phyloP scores from a whole-genome alignment of 2,888 invertebrate genomes.

The Blastobasis lacticolella region DNA sequence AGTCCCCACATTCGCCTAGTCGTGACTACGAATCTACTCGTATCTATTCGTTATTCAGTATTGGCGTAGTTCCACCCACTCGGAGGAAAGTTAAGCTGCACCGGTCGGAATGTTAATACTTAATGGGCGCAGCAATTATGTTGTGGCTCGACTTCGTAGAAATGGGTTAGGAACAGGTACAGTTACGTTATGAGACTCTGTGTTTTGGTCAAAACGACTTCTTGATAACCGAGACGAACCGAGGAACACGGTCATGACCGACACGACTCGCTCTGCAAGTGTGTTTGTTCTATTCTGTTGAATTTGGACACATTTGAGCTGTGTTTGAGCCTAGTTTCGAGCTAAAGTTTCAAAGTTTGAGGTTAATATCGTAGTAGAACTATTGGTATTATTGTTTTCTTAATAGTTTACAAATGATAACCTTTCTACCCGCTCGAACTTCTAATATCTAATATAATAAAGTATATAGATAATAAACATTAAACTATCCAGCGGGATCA shows the following conservation, averaged over 20 bases:
- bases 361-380: too few relatives aligned
- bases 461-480: too few relatives aligned
- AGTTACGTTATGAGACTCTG: slow-evolving; percentile 25
- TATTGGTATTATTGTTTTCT: too few relatives aligned
- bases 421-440: too few relatives aligned
- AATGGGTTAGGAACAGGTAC: slow-evolving; percentile 37
- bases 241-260: neutral
- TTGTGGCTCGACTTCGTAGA: slow-evolving; percentile 26
- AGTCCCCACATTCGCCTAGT: slow-evolving; percentile 10
- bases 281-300: neutral
- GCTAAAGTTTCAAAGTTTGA: too few relatives aligned
- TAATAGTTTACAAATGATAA: too few relatives aligned
- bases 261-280: neutral
- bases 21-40: slow-evolving; percentile 26
- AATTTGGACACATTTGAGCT: too few relatives aligned
- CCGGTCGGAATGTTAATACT: slow-evolving; percentile 41
- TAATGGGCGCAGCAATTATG: slow-evolving; percentile 48
- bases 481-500: too few relatives aligned
- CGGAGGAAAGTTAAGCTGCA: slow-evolving; percentile 41
- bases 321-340: too few relatives aligned
- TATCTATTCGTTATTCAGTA: slow-evolving; percentile 21
- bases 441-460: too few relatives aligned
- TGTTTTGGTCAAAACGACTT: neutral
- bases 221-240: neutral
- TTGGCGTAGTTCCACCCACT: slow-evolving; percentile 33